A percentile compares a stretch with the other conserved stretches of the same genome.
These are phyloP conservation scores for Dryobates pubescens DNA, from an alignment of 2,797 vertebrate species.

Conservation along the genomic window DNA sequence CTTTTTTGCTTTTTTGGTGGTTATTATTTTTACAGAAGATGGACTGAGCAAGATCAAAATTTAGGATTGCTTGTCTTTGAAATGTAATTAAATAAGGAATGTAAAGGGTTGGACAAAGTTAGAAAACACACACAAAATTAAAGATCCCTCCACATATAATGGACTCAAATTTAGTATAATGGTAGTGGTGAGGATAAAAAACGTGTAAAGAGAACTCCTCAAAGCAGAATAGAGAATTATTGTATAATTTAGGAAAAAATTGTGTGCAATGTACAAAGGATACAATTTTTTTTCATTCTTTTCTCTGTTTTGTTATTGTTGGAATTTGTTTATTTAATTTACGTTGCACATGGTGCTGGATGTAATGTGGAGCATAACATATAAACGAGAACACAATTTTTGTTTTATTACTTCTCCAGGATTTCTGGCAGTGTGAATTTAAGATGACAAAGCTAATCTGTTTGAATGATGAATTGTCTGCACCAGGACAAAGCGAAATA, in stretches of 20 bases:
- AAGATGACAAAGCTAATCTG: conserved; percentile 5
- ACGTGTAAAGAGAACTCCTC: neutral
- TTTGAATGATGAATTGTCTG: neutral
- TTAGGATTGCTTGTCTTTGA: neutral
- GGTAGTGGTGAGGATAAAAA: neutral
- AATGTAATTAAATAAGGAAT: neutral
- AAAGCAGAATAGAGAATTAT: neutral
- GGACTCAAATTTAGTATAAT: neutral
- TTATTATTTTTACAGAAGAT: neutral
- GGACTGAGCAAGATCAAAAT: neutral
- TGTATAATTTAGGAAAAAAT: neutral
- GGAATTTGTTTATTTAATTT: neutral
- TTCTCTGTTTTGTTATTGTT: neutral
- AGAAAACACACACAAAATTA: neutral
- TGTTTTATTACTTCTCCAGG: neutral
- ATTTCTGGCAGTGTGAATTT: neutral
- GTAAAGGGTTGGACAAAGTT: neutral
- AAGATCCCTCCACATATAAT: neutral
- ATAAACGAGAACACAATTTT: conserved; percentile 19
- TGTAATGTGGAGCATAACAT: neutral
- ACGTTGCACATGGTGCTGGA: neutral
- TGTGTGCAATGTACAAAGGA: accelerated
- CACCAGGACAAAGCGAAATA: neutral
- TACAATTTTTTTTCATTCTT: neutral
- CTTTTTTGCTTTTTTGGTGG: neutral